phyloP scores from a whole-genome alignment of 23 tunicate genomes.

The Diplosoma virens region DNA sequence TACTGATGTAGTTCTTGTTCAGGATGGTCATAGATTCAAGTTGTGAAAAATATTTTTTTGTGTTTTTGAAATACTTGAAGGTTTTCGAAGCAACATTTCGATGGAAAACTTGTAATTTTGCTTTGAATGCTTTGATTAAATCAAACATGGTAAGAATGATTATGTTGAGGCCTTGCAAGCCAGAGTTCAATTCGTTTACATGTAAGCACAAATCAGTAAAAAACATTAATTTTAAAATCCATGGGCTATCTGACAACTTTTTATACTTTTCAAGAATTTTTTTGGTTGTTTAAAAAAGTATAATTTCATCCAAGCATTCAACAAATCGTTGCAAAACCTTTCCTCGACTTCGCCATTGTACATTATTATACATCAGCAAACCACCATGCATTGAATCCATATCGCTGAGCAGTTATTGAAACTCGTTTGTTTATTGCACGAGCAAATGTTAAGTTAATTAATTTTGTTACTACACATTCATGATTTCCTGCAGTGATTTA shows the following conservation, averaged over 20 bases:
- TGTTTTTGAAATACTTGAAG: no score
- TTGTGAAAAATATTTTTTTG: no score
- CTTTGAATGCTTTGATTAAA: no score
- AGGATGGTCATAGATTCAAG: no score
- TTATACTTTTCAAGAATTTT: no score
- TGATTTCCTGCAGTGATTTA: no score
- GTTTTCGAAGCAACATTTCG: slow-evolving; percentile 17
- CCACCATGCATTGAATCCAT: slow-evolving; percentile 20
- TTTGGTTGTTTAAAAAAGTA: background rate
- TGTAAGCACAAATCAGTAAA: background rate
- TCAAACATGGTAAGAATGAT: background rate
- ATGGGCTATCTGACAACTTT: slow-evolving; percentile 11
- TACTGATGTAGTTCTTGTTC: no score
- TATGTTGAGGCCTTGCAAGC: background rate
- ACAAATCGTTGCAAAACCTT: slow-evolving; percentile 4
- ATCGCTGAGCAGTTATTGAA: slow-evolving; percentile 9
- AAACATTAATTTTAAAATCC: slow-evolving; percentile 18
- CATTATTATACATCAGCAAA: background rate
- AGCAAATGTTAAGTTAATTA: background rate
- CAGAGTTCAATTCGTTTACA: background rate
- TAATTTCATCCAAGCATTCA: background rate
- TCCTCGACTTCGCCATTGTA: slow-evolving; percentile 1
- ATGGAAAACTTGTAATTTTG: background rate
- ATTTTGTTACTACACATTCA: background rate
- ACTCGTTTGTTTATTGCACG: slow-evolving; percentile 10